Percentiles rank a stretch among this genome's conserved stretches.
Conservation (phyloP, 2,888 invertebrate genomes). For the Cantharis flavilabris region DNA sequence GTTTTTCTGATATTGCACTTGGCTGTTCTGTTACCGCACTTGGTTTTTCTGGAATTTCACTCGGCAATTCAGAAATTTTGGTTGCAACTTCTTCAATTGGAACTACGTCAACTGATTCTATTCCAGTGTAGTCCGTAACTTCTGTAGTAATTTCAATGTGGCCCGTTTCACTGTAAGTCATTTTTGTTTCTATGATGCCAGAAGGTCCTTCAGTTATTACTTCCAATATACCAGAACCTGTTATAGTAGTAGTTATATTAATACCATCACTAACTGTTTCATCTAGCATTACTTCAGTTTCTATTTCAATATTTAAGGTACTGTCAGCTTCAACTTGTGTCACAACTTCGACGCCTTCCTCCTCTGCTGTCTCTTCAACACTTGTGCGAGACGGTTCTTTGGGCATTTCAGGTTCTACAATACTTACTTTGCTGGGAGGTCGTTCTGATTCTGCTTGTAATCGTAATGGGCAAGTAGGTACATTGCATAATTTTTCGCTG, state of each 20-base stretch:
- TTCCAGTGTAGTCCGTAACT: conserved; percentile 32
- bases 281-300: conserved; percentile 32
- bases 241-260: conserved; percentile 48
- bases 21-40: too few species aligned
- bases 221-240: conserved; percentile 50
- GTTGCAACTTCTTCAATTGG: background rate
- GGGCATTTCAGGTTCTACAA: background rate
- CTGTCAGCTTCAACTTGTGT: conserved; percentile 35
- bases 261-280: conserved; percentile 34
- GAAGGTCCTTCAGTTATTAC: conserved; percentile 51
- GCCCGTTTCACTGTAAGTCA: conserved; percentile 49
- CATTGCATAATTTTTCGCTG: background rate
- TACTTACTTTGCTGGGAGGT: background rate
- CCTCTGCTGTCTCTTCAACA: background rate
- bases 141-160: conserved; percentile 50
- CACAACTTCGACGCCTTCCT: conserved; percentile 5
- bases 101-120: background rate
- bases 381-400: background rate
- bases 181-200: conserved; percentile 50
- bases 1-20: too few species aligned
- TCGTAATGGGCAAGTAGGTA: background rate
- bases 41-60: too few species aligned
- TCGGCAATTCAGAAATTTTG: background rate
- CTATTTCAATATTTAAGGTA: conserved; percentile 38
- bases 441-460: background rate